A percentile compares a stretch with the other conserved stretches of the same genome.
phyloP scores from a whole-genome alignment of 2,113 vertebrate genomes.

The Sciurus niger region DNA sequence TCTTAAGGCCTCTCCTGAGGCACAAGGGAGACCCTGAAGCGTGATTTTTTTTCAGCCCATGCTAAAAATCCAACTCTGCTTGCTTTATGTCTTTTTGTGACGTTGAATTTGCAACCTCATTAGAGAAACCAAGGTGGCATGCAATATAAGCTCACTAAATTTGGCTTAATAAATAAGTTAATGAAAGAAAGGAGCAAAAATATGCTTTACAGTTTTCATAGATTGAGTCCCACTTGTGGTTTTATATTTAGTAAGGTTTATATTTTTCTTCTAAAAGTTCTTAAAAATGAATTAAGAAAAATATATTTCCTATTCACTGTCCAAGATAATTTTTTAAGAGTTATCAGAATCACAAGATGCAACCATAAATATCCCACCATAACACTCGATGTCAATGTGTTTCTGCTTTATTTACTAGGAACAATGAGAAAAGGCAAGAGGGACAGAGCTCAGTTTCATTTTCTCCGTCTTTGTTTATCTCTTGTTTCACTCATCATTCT shows the following conservation, averaged over 20 bases:
- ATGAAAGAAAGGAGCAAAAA: too few relatives aligned
- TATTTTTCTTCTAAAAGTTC: neutral
- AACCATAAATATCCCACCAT: neutral
- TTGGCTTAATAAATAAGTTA: neutral
- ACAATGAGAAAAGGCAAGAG: constrained; percentile 27
- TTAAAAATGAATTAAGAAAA: constrained; percentile 33
- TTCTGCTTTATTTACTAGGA: constrained; percentile 21
- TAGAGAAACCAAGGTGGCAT: neutral
- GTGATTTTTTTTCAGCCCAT: neutral
- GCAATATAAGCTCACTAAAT: neutral
- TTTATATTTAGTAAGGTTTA: neutral
- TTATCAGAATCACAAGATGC: constrained; percentile 1
- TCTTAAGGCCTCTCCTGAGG: neutral
- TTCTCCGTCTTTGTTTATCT: constrained; percentile 26
- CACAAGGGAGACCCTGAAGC: neutral
- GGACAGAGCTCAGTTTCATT: constrained; percentile 23
- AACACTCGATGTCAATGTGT: neutral
- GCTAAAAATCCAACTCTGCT: neutral
- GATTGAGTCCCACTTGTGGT: neutral
- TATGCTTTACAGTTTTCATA: neutral
- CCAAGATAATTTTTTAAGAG: neutral
- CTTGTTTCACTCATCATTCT: constrained; percentile 34
- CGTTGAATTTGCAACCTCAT: neutral
- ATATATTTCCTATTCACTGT: neutral
- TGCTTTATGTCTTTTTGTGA: neutral